Evolutionary conservation across 2,797 vertebrate species (phyloP).

Genomic region (Denticeps clupeoides): DNA sequence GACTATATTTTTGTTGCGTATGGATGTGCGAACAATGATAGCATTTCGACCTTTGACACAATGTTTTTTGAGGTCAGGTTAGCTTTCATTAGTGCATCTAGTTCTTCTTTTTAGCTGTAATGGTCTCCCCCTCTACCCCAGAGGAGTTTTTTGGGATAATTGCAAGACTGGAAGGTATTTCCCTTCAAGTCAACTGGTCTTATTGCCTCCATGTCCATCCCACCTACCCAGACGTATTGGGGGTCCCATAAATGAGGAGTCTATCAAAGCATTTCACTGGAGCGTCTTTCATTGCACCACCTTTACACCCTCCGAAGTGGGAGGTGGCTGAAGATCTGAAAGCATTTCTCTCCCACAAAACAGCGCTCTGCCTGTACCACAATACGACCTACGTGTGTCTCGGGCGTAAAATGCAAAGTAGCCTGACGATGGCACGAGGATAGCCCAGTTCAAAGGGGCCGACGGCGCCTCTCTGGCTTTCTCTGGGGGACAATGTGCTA

Average conservation of each 20-base stretch:
- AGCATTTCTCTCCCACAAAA: conserved; percentile 8
- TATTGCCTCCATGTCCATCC: neutral
- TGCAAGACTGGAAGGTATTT: neutral
- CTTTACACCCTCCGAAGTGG: conserved; percentile 25
- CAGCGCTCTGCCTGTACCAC: conserved; percentile 9
- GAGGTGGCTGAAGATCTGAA: conserved; percentile 20
- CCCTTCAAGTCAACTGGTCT: neutral
- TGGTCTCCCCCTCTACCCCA: no score
- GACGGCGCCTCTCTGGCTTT: neutral
- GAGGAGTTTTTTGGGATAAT: no score
- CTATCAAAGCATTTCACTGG: conserved; percentile 30
- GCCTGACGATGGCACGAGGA: conserved; percentile 2
- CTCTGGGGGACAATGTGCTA: neutral
- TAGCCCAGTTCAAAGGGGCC: conserved; percentile 26
- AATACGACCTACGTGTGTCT: conserved; percentile 22
- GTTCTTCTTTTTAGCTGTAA: no score
- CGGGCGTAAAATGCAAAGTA: conserved; percentile 35
- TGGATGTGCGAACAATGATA: no score
- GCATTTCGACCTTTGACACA: no score
- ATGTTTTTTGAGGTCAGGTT: no score
- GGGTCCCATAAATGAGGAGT: conserved; percentile 21
- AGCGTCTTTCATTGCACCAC: conserved; percentile 22
- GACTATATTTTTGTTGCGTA: no score
- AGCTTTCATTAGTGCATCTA: no score
- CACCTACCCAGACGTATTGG: conserved; percentile 18